phyloP scores from a whole-genome alignment of 2,797 vertebrate genomes.

The Scleropages formosus region DNA sequence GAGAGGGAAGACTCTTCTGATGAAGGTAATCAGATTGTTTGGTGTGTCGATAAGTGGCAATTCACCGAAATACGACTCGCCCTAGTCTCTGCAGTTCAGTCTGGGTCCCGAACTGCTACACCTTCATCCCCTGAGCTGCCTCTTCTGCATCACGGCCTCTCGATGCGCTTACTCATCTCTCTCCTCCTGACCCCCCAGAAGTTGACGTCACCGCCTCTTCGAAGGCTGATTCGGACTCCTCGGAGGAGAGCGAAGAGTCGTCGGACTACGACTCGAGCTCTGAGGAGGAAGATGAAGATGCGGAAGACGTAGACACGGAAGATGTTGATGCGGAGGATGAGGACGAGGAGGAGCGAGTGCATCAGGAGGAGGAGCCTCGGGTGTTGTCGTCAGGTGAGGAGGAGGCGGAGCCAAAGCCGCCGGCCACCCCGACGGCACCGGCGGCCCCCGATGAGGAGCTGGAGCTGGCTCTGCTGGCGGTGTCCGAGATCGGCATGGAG shows the following conservation, averaged over 20 bases:
- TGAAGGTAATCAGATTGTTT: too few relatives aligned
- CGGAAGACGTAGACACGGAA: constrained; percentile 54
- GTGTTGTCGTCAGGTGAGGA: constrained; percentile 70
- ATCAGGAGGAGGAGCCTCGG: constrained; percentile 26
- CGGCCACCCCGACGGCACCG: constrained; percentile 50
- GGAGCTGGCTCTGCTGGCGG: constrained; percentile 54
- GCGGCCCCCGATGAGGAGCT: constrained; percentile 62
- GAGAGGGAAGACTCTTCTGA: constrained; percentile 67
- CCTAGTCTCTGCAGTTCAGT: too few relatives aligned
- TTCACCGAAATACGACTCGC: too few relatives aligned
- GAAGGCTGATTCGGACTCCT: constrained; percentile 57
- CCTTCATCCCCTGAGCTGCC: background rate
- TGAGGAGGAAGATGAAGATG: constrained; percentile 65
- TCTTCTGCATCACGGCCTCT: background rate
- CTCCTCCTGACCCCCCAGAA: constrained; percentile 49
- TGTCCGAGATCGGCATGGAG: constrained; percentile 36
- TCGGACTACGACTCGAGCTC: constrained; percentile 70
- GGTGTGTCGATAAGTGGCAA: too few relatives aligned
- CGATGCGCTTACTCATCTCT: background rate
- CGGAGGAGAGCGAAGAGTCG: constrained; percentile 51
- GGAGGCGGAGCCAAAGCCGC: constrained; percentile 47
- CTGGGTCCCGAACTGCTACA: too few relatives aligned
- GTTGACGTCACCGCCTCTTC: constrained; percentile 61
- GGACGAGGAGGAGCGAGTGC: constrained; percentile 51
- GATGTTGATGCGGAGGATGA: constrained; percentile 36